Evolutionary conservation across 2,113 vertebrate genomes (phyloP).

Genomic region (Nesoenas mayeri): DNA sequence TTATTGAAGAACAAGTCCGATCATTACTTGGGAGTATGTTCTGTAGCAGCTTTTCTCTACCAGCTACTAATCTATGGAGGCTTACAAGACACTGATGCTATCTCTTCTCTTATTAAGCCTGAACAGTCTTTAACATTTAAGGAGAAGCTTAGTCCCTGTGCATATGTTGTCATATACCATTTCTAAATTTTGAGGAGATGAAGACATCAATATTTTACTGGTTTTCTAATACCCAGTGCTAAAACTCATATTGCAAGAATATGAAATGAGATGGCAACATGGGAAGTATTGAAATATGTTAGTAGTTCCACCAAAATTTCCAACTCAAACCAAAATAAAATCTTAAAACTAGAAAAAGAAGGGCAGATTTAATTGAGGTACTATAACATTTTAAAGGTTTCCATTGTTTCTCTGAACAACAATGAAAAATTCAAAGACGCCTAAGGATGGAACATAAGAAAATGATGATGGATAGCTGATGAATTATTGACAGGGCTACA

Average conservation of each 20-base stretch:
- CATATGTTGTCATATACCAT: background rate
- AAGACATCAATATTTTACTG: background rate
- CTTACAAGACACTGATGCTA: background rate
- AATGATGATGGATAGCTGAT: background rate
- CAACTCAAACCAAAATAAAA: background rate
- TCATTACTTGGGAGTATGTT: background rate
- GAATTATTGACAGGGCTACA: background rate
- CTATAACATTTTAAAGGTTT: background rate
- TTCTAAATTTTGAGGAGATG: background rate
- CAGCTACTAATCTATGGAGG: background rate
- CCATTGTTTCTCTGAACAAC: background rate
- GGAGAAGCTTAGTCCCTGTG: background rate
- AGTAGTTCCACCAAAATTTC: background rate
- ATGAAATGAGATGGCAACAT: background rate
- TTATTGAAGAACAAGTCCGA: background rate
- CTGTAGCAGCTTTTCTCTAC: background rate
- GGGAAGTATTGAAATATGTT: background rate
- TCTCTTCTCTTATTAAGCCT: background rate
- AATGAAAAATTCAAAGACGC: background rate
- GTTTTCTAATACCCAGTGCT: background rate
- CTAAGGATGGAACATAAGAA: background rate
- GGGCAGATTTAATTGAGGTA: background rate
- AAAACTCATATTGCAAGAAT: background rate
- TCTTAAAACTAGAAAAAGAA: background rate
- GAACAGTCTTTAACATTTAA: background rate